A percentile compares a stretch with the other conserved stretches of the same genome.
Conservation (phyloP, 1,140 invertebrate genomes). For the Heliconius melpomene region DNA sequence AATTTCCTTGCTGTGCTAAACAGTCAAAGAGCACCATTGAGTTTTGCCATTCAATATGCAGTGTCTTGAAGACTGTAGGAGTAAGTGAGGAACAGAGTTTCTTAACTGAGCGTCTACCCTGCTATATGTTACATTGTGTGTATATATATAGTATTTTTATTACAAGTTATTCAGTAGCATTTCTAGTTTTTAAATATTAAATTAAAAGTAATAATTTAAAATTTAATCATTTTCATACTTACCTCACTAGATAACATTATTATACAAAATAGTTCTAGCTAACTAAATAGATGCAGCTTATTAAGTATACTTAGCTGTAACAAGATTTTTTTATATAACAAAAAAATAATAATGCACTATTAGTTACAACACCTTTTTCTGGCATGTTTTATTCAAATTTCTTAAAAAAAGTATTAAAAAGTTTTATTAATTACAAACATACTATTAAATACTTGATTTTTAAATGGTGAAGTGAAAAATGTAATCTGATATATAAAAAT, state of each 20-base stretch:
- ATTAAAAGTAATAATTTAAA: background rate
- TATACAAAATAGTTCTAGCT: background rate
- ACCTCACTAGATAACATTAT: background rate
- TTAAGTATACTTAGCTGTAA: background rate
- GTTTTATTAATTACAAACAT: background rate
- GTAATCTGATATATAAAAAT: too few species aligned
- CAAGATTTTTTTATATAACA: background rate
- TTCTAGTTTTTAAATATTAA: too few species aligned
- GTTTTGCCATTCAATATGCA: too few species aligned
- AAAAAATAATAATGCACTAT: background rate
- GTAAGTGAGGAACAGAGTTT: too few species aligned
- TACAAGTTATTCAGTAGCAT: background rate
- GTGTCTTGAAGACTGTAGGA: too few species aligned
- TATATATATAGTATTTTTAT: background rate
- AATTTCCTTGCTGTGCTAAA: too few species aligned
- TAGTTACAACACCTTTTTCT: background rate
- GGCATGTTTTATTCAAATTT: background rate
- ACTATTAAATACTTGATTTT: background rate
- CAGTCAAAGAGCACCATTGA: too few species aligned
- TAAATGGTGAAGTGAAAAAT: background rate
- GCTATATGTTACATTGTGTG: too few species aligned
- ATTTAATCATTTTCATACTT: background rate
- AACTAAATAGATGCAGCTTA: conserved; percentile 5
- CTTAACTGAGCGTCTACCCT: too few species aligned
- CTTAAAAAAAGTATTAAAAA: background rate